Conservation (phyloP, 2,797 vertebrate genomes). For the Diglossa cyanea region DNA sequence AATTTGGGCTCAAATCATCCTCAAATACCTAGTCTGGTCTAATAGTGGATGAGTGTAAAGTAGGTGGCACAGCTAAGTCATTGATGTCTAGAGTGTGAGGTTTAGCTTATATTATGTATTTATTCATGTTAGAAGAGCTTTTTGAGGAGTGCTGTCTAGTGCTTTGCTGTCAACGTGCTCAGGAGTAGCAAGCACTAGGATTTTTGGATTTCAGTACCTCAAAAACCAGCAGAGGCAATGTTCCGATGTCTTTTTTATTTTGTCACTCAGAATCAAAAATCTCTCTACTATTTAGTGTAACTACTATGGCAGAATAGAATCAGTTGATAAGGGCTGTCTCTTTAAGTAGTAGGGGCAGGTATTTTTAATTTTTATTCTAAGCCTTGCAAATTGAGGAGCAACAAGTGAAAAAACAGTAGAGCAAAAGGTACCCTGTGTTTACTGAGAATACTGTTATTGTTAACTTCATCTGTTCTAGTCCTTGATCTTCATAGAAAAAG, state of each 20-base stretch:
- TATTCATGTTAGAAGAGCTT: neutral
- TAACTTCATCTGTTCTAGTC: neutral
- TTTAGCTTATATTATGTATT: neutral
- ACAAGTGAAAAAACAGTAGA: neutral
- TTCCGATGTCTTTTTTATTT: neutral
- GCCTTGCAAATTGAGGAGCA: neutral
- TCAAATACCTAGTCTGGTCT: neutral
- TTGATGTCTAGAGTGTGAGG: neutral
- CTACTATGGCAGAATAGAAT: neutral
- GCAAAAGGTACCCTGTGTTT: neutral
- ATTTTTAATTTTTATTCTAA: neutral
- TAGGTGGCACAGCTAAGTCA: neutral
- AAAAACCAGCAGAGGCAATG: neutral
- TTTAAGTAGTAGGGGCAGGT: neutral
- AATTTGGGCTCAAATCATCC: neutral
- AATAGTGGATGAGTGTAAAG: neutral
- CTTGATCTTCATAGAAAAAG: neutral
- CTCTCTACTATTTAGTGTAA: neutral
- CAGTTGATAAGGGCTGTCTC: neutral
- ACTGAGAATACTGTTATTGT: neutral
- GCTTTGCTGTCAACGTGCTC: neutral
- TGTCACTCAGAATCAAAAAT: neutral
- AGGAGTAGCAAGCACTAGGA: neutral
- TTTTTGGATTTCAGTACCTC: neutral
- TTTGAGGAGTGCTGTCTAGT: neutral